Conservation (phyloP, 2,113 vertebrate species). For the Proterorhinus semilunaris region DNA sequence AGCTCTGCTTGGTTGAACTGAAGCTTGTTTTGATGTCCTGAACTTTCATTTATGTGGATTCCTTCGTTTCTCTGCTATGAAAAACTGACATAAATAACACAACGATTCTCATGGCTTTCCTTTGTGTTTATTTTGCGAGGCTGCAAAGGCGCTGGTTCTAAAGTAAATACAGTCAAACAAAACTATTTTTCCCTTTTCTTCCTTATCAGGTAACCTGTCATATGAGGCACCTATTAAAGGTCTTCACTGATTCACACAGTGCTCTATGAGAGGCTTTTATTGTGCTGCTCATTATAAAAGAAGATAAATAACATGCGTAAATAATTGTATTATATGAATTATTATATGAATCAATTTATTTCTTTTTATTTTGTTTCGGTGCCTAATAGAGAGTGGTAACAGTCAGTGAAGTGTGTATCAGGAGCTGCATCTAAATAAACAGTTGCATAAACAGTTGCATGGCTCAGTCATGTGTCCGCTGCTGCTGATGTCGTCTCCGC, state of each 20-base stretch:
- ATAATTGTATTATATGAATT: background rate
- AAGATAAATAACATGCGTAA: background rate
- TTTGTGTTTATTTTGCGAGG: constrained; percentile 27
- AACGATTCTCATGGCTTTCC: background rate
- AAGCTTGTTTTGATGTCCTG: constrained; percentile 49
- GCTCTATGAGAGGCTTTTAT: background rate
- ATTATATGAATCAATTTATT: background rate
- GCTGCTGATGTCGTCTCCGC: constrained; percentile 45
- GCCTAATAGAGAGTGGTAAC: constrained; percentile 10
- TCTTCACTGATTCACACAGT: no score
- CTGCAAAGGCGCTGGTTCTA: constrained; percentile 1
- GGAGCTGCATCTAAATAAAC: constrained; percentile 52
- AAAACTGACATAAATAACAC: constrained; percentile 61
- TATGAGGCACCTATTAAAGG: no score
- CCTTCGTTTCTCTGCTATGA: constrained; percentile 32
- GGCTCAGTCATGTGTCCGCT: constrained; percentile 26
- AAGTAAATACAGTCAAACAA: no score
- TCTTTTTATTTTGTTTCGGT: constrained; percentile 5
- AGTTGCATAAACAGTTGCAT: constrained; percentile 34
- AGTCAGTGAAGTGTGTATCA: constrained; percentile 19
- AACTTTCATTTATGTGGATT: constrained; percentile 61
- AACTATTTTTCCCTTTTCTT: background rate
- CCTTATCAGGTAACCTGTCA: no score
- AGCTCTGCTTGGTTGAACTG: constrained; percentile 58
- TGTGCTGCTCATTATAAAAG: background rate